phyloP scores from a whole-genome alignment of 2,797 vertebrate species.

The Psittacula derbiana region DNA sequence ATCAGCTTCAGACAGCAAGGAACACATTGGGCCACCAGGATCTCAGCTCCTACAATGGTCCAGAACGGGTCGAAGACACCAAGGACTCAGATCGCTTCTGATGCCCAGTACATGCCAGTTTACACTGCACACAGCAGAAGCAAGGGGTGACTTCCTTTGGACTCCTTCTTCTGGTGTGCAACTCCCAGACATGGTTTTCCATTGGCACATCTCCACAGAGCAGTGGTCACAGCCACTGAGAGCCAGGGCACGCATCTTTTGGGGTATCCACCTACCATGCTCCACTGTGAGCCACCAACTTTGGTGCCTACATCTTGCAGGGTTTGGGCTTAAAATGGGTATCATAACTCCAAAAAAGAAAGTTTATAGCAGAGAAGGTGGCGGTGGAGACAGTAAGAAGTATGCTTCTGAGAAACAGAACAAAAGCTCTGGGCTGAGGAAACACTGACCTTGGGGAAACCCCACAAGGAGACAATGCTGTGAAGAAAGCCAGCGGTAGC shows the following conservation, averaged over 20 bases:
- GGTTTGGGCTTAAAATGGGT: not conserved
- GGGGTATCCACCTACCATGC: rapidly evolving
- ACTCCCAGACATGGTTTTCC: not conserved
- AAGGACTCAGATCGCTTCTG: not conserved
- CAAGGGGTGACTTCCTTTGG: not conserved
- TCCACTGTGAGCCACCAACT: not conserved
- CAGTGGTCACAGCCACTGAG: not conserved
- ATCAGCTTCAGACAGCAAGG: rapidly evolving
- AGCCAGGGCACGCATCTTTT: not conserved
- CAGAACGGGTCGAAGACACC: not conserved
- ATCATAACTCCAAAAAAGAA: not conserved
- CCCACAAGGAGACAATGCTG: not conserved
- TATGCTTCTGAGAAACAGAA: not conserved
- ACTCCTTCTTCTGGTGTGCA: not conserved
- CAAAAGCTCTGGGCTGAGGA: not conserved
- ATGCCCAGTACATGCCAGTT: not conserved
- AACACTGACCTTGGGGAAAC: not conserved
- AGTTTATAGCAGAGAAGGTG: not conserved
- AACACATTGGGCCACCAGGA: not conserved
- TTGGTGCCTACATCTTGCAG: not conserved
- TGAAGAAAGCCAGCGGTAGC: not conserved
- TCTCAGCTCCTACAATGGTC: not conserved
- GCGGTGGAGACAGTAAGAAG: not conserved
- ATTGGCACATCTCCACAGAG: not conserved
- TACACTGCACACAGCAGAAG: not conserved